Base-by-base conservation (phyloP, 2,888 invertebrate genomes). In the Piscicola geometra region DNA sequence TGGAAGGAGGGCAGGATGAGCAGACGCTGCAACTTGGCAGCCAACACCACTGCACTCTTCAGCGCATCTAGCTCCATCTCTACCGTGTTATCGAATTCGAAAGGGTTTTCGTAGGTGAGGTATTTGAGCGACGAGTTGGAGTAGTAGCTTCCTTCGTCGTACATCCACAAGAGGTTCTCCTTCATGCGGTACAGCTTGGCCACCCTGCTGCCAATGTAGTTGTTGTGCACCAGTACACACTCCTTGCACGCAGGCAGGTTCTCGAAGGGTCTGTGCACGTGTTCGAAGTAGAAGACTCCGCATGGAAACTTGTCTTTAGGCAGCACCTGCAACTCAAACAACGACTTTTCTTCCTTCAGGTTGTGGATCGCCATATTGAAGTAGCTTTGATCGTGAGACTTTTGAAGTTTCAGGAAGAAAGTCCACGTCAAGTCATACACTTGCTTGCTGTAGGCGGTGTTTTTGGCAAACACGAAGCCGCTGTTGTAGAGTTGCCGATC, bases 181-280 rank as follows among this genome's bases (percentile, higher is more conserved):
- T 76, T 72, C n/a, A 79, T 77, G 21, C 80, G 60, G 75, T 80
- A 80, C 12, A 75, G 68, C 60, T 80, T 80, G 2, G 77, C 80
- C 15, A 76, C 75, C 9, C 32, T 67, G 12, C 75, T 77, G n/a
- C 77, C 79, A 9, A 80, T 66, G 71, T 78, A 80, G 73, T 80
- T 80, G 74, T 79, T 79, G 74, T 80, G 80, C 32, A 75, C 77
- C 71, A 80, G 76, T 25, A 78, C 76, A 52, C 79, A 79, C 18
- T 76, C 75, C 18, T 56, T 41, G 33, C 79, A 79, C 0, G 71
- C 68, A 25, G 78, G 79, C 5, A 60, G 30, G 76, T 78, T 79
- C 35, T 77, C 64, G 71, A 79, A 79, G 25, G 69, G 35, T 12
- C 79, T 28, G 67, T 69, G 50, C n/a, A 71, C 78, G 9, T 78